Base-by-base conservation (phyloP, 2,113 vertebrate species). In the Saguinus midas region DNA sequence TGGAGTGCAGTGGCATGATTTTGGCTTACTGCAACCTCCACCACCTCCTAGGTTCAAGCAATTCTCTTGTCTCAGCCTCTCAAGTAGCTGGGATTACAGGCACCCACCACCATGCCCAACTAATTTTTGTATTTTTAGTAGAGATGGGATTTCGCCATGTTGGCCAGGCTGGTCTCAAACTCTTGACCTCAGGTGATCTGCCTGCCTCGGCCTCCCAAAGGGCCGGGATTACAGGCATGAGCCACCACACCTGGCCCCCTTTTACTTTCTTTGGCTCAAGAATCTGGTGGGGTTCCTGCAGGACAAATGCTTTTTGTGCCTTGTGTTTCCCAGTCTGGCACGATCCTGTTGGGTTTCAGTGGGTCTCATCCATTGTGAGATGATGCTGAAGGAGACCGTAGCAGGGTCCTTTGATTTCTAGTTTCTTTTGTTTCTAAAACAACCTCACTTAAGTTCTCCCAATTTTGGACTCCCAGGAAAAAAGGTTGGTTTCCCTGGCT, bases 381-480 rank as follows among this genome's bases (percentile, higher is more conserved):
- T 45, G 7, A 45, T 0, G 0, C 14, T 32, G 12, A 37, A 68
- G 76, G 58, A 79, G 20, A n/a, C 4, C 0, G 4, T 12, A 2
- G 11, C 11, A 32, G 20, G 21, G 23, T 6, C 20, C 23, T 87
- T 64, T 66, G 40, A 8, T 66, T 81, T 50, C 2, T 2, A 57
- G n/a, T 52, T 12, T 35, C 61, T 72, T 68, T 55, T 92, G 45
- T 78, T 85, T 48, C 29, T 37, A 27, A 66, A 72, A 32, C 73
- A 61, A 43, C 8, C 66, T 91, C 4, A 1, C 25, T 40, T 55
- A 29, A 8, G 21, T 17, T 43, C 55, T 73, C 5, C 35, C 3
- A 3, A 16, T 73, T 43, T 8, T 9, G 16, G 13, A 61, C 43
- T 40, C 16, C 50, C n/a, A 20, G 57, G 45, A 52, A 50, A 40